phyloP scores from a whole-genome alignment of 2,113 vertebrate genomes.

The Poeciliopsis prolifica region DNA sequence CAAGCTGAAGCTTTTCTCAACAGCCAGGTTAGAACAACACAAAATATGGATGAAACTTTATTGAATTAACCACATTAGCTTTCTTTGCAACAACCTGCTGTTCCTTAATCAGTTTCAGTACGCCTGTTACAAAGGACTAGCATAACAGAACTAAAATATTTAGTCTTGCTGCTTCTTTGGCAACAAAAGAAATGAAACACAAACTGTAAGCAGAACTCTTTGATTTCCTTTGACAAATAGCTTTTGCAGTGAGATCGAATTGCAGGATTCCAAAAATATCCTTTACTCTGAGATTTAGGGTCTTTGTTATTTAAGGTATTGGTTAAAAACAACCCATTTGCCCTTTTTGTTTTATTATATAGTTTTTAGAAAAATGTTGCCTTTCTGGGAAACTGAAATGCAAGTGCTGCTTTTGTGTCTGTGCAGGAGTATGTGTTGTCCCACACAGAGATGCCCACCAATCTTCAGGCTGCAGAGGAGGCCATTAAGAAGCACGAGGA shows the following conservation, averaged over 20 bases:
- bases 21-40: conserved; percentile 84
- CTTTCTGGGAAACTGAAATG: not conserved
- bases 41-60: not conserved
- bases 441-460: conserved; percentile 92
- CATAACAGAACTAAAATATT: not conserved
- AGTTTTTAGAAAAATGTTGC: not conserved
- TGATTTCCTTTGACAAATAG: not conserved
- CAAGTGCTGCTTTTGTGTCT: conserved; percentile 9
- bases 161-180: not conserved
- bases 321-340: no score
- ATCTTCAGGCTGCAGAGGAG: conserved; percentile 87
- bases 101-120: no score
- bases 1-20: conserved; percentile 93
- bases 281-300: not conserved
- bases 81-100: not conserved
- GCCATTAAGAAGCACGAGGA: conserved; percentile 94
- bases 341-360: no score
- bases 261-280: no score
- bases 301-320: no score
- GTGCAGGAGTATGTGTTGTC: conserved; percentile 90
- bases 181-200: not conserved
- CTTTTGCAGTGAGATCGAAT: not conserved
- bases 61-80: conserved; percentile 2
- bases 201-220: not conserved
- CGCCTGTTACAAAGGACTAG: no score